These are phyloP conservation scores for Caerostris extrusa DNA, from an alignment of 1,140 invertebrate species.

Conservation along the genomic window DNA sequence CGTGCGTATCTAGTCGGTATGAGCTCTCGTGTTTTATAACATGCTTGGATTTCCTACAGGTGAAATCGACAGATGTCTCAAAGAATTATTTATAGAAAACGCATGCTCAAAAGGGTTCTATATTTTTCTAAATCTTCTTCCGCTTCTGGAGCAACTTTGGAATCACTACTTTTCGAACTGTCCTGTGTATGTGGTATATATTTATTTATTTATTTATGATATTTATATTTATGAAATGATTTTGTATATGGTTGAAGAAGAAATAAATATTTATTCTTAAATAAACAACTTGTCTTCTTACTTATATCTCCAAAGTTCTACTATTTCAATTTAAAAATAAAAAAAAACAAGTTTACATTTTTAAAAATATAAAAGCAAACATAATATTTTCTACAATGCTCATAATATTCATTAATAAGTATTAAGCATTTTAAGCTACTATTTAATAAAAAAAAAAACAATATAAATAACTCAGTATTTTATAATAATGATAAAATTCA, in stretches of 20 bases:
- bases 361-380: no score
- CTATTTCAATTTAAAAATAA: no score
- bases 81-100: background rate
- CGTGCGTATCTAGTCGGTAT: conserved; percentile 69
- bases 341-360: no score
- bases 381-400: no score
- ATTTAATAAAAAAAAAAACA: no score
- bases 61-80: background rate
- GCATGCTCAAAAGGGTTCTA: background rate
- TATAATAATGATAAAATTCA: no score
- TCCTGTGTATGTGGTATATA: background rate
- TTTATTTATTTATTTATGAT: conserved; percentile 25
- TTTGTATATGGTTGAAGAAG: background rate
- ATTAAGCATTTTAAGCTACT: no score
- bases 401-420: no score
- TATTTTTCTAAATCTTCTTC: background rate
- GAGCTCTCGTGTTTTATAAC: background rate
- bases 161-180: background rate
- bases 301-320: no score
- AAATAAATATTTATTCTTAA: background rate
- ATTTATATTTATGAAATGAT: background rate
- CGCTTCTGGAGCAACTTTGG: background rate
- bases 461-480: no score
- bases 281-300: background rate
- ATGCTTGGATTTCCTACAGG: background rate